Base-by-base conservation (phyloP, 2,113 vertebrate species). In the Eulemur rufifrons region DNA sequence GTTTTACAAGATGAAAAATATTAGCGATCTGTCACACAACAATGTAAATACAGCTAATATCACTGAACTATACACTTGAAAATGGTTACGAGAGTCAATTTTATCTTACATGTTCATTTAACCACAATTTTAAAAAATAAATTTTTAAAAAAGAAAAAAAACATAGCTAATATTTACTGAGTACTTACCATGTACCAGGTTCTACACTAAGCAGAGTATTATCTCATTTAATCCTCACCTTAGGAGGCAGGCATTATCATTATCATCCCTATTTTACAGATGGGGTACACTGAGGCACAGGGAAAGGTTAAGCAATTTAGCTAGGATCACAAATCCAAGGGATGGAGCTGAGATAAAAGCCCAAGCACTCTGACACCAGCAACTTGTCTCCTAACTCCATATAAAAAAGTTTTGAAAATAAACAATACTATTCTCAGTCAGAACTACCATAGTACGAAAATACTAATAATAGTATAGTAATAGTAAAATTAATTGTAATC, bases 1-100 rank as follows among this genome's bases (percentile, higher is more conserved):
- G 47, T 73, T 91, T 86, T 92, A 3, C 27, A 90, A 90, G 25
- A 96, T 71, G 52, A 89, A 93, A 94, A 94, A 68, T 76, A 84
- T 64, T 85, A 91, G 21, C 66, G 45, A 77, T 27, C 39, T 78
- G 21, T 81, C 66, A 95, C 8, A 59, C 13, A 94, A 52, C 71
- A 68, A 87, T 17, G 8, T 56, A 97, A 85, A 89, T 56, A 92
- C 10, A 96, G 39, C 63, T 84, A 90, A 68, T 17, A 66, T 39
- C 15, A 77, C 5, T 91, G 32, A 95, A 74, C 34, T 34, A 23
- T 37, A 94, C 11, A 82, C 8, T 94, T 94, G 54, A 94, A 97
- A 92, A 90, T 47, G 34, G 29, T 45, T 81, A 82, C n/a, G 34
- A 90, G n/a, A 64, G 5, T 77, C 17, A 17, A 66, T 61, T 90